Base-by-base conservation (phyloP, 2,113 vertebrate genomes). In the Sialia sialis region DNA sequence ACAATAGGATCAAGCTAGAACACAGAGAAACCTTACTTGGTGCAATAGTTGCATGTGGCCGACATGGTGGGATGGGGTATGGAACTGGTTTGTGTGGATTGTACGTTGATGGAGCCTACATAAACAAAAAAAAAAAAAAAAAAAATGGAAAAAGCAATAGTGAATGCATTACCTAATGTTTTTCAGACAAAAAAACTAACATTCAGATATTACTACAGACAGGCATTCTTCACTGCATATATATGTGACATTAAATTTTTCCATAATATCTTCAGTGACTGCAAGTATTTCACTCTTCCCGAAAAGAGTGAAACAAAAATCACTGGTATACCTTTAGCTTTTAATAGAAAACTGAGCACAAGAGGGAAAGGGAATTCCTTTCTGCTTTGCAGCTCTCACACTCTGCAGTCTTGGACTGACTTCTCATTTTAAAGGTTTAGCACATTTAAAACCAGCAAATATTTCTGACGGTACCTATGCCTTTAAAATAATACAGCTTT, bases 31-130 rank as follows among this genome's bases (percentile, higher is more conserved):
- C 68, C 99, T 99, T 99, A 99, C 99, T 99, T 98, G 99, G 99
- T 93, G 99, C 98, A 62, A 99, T 98, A 77, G 99, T 99, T 94
- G 99, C 99, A 39, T 99, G 99, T 44, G 99, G 99, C 91, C 99
- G 98, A 93, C 99, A 99, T 2, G 99, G 99, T 73, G 99, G 99
- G 95, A 99, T 99, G 5, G 99, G 99, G 64, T 99, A 99, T 34
- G 99, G 99, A 95, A 99, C 98, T 80, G 99, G 99, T 74, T 99
- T 99, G 95, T 99, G 99, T 69, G 99, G 99, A 92, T 99, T 99
- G 94, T 99, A 99, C 27, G 98, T 98, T 87, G 99, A 98, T 91
- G 99, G 99, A 92, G 99, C 99, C 99, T 99, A 95, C 41, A 56
- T 8, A 48, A 80, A 81, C 43, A 72, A 64, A 91, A 76, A 89